A percentile compares a stretch with the other conserved stretches of the same genome.
phyloP scores from a whole-genome alignment of 2,113 vertebrate genomes.

The Scalopus aquaticus region DNA sequence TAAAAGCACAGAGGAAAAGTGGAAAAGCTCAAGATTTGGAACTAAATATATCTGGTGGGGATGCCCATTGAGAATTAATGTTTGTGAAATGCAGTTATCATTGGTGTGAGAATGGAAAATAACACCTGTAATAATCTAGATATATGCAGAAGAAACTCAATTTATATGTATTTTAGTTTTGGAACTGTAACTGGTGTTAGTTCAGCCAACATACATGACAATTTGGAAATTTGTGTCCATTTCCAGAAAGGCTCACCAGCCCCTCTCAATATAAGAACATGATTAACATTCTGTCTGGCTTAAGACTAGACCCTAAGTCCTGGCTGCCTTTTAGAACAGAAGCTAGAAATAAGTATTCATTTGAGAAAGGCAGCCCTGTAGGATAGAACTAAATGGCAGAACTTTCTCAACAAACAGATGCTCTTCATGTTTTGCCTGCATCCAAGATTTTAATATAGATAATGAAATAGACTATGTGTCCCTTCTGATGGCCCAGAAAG shows the following conservation, averaged over 20 bases:
- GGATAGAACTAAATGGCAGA: neutral
- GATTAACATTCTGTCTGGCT: neutral
- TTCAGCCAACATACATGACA: neutral
- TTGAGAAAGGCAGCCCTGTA: neutral
- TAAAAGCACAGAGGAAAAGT: neutral
- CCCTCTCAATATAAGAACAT: neutral
- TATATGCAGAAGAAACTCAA: neutral
- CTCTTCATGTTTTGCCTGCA: neutral
- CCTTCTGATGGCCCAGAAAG: no score
- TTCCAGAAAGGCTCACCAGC: neutral
- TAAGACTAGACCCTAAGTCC: neutral
- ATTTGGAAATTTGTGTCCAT: neutral
- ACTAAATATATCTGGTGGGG: neutral
- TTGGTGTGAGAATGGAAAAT: neutral
- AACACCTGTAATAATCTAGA: neutral
- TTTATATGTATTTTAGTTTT: neutral
- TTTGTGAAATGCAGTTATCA: slow-evolving; percentile 4
- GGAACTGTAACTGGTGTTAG: neutral
- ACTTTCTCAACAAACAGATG: neutral
- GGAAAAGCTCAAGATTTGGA: neutral
- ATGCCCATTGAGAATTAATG: neutral
- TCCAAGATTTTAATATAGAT: slow-evolving; percentile 69
- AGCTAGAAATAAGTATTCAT: neutral
- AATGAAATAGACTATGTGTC: neutral
- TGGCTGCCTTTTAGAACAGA: neutral